phyloP scores from a whole-genome alignment of 2,797 vertebrate genomes.

The Danio kyathit region DNA sequence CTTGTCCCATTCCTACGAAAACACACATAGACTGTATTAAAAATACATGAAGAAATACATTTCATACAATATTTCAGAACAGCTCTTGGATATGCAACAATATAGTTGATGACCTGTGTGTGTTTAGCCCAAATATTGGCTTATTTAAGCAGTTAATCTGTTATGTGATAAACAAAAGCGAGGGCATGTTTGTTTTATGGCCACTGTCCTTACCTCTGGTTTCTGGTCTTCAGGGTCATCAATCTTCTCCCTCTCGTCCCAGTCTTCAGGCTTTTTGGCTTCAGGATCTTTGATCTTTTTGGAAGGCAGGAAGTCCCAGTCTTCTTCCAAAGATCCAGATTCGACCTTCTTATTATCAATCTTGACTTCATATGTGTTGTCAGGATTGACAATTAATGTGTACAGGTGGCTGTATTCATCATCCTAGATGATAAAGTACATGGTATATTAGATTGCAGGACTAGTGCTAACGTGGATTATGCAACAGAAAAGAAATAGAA shows the following conservation, averaged over 20 bases:
- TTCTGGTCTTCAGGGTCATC: slow-evolving; percentile 86
- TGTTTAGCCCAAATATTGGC: not conserved
- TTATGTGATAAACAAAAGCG: not conserved
- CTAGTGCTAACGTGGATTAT: not conserved
- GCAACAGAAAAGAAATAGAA: not conserved
- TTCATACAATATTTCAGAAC: not conserved
- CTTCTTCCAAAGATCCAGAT: slow-evolving; percentile 82
- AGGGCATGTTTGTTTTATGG: not conserved
- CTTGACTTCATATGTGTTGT: slow-evolving; percentile 89
- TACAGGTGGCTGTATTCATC: slow-evolving; percentile 87
- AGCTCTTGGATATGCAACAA: not conserved
- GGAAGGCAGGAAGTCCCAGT: slow-evolving; percentile 88
- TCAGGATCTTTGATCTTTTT: slow-evolving; percentile 85
- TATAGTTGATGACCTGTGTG: not conserved
- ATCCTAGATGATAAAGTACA: slow-evolving; percentile 73
- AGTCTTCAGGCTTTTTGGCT: slow-evolving; percentile 85
- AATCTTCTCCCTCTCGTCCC: slow-evolving; percentile 85
- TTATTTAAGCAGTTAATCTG: not conserved
- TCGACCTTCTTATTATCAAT: slow-evolving; percentile 88
- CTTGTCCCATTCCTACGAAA: slow-evolving; percentile 85
- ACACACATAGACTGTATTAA: slow-evolving; percentile 5
- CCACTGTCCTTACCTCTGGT: slow-evolving; percentile 77
- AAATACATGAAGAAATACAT: not conserved
- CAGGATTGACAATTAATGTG: slow-evolving; percentile 84
- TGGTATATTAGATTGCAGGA: not conserved